phyloP scores from a whole-genome alignment of 2,797 vertebrate genomes.

The Alosa sapidissima region DNA sequence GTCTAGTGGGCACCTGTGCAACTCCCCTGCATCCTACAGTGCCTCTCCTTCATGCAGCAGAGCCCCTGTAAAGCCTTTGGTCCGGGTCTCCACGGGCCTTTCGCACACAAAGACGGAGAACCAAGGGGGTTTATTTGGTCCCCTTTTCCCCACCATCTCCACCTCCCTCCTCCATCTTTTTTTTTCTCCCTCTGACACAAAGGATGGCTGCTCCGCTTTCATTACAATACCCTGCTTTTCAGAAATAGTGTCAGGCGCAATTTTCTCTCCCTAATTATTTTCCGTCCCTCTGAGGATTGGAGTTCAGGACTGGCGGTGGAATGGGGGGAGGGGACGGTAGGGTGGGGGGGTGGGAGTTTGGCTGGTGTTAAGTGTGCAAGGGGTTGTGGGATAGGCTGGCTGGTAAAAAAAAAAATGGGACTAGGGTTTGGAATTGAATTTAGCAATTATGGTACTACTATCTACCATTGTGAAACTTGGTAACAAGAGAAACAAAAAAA shows the following conservation, averaged over 20 bases:
- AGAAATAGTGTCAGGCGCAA: constrained; percentile 83
- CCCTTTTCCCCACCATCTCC: not conserved
- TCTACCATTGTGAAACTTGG: not conserved
- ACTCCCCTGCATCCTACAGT: constrained; percentile 14
- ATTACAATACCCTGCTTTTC: constrained; percentile 83
- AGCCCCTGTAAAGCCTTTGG: constrained; percentile 28
- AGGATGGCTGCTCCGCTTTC: constrained; percentile 80
- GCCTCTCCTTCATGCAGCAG: constrained; percentile 33
- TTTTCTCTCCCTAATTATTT: constrained; percentile 84
- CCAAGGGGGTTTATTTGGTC: constrained; percentile 51
- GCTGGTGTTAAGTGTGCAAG: constrained; percentile 22
- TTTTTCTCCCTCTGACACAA: constrained; percentile 59
- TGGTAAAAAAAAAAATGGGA: not conserved
- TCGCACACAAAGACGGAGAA: constrained; percentile 41
- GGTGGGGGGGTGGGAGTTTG: constrained; percentile 42
- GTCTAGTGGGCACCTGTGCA: constrained; percentile 68
- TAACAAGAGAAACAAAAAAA: not conserved
- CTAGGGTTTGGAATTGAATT: not conserved
- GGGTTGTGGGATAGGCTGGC: constrained; percentile 22
- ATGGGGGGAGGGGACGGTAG: constrained; percentile 30
- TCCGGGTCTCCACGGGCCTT: constrained; percentile 59
- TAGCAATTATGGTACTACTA: not conserved
- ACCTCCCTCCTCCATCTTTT: constrained; percentile 25
- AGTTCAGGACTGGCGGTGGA: constrained; percentile 76
- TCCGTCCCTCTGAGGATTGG: constrained; percentile 73